Base-by-base conservation (phyloP, 2,888 invertebrate species). In the Drosophila nigritarsus region DNA sequence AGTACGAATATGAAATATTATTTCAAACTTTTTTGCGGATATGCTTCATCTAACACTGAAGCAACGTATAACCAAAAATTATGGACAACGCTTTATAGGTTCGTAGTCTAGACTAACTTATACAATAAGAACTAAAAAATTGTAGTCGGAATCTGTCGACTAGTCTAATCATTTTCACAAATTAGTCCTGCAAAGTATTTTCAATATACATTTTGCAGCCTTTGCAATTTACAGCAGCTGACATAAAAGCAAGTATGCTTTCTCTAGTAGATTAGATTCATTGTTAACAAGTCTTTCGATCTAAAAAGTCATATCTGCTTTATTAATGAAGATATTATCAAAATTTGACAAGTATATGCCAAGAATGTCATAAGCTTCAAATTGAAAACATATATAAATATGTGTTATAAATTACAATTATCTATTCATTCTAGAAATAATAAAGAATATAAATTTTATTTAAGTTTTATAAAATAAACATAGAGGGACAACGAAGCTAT, bases 21-120 rank as follows among this genome's bases (percentile, higher is more conserved):
- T 50, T 59, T 67, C 9, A 32, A 49, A 51, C 24, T 42, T 36
- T 60, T 97, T 30, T 97, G 97, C 89, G 94, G 60, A 61, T 18
- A 95, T 54, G 95, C 96, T 58, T 80, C 94, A 94, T 79, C 95
- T 95, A 0, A 94, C 95, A 69, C 92, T 91, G 30, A 90, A 95
- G 59, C 90, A 92, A 0, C 94, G 3, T 27, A 95, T 65, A 94
- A 93, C 11, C 95, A 94, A 68, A 95, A 94, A 90, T 94, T 96
- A 79, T 96, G 96, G 95, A 92, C 96, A 65, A 96, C 96, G 0
- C 94, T 96, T 73, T 96, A 96, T 36, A 75, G 75, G 75, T 67
- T 29, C 18, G 59, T 29, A 38, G 4, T 40, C 7, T 55, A 4
- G 4, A 40, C 7, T 8, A 24, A 55, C 3, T 18, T 32, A 18